Conservation (phyloP, 2,888 invertebrate genomes). For the Limnephilus rhombicus region DNA sequence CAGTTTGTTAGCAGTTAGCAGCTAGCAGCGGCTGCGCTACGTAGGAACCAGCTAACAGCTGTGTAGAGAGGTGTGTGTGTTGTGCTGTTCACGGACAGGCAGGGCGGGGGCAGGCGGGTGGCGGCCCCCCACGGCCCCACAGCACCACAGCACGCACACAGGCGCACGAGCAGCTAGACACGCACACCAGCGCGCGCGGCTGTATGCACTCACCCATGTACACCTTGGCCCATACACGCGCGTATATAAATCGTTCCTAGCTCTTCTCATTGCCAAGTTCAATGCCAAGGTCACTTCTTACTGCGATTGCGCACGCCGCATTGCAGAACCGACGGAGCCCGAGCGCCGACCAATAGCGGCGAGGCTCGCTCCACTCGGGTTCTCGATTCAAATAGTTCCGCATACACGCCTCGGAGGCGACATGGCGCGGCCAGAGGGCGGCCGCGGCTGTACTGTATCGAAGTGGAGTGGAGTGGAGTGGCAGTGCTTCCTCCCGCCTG, state of each 20-base stretch:
- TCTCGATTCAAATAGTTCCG: constrained; percentile 49
- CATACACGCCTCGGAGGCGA: constrained; percentile 52
- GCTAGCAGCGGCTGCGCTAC: too few relatives aligned
- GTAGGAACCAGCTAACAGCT: not conserved
- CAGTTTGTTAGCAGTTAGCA: not conserved
- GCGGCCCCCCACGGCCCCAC: not conserved
- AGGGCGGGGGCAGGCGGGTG: not conserved
- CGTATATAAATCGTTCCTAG: constrained; percentile 68
- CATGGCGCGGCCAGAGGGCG: constrained; percentile 47
- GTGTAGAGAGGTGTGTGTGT: not conserved
- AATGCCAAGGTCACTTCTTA: constrained; percentile 88
- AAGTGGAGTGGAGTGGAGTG: not conserved
- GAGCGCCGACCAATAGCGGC: constrained; percentile 57
- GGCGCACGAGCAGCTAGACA: constrained; percentile 43
- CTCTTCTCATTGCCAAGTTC: constrained; percentile 84
- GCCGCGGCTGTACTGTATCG: constrained; percentile 35
- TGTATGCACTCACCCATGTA: constrained; percentile 38
- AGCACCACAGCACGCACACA: not conserved
- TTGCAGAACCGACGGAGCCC: constrained; percentile 76
- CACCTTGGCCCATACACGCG: constrained; percentile 60
- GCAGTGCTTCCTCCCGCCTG: constrained; percentile 45
- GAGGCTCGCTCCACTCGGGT: constrained; percentile 27
- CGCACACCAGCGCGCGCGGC: constrained; percentile 12
- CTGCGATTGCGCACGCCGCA: constrained; percentile 82
- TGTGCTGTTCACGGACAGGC: not conserved